Percentiles rank a stretch among this genome's conserved stretches.
These are phyloP conservation scores for Didymodactylos carnosus DNA, from an alignment of 2,888 invertebrate species.

Conservation along the genomic window DNA sequence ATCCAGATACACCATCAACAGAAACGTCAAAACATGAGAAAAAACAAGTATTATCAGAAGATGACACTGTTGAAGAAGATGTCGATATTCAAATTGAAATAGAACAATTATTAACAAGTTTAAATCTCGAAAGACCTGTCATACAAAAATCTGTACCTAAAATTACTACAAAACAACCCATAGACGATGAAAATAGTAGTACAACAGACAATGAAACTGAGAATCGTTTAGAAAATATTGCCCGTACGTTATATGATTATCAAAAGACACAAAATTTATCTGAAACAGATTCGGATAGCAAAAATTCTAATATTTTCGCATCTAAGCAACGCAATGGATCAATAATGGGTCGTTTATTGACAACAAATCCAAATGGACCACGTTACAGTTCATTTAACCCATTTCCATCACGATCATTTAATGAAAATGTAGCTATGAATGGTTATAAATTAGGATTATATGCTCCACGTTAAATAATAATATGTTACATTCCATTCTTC, in stretches of 20 bases:
- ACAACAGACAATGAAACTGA: background rate
- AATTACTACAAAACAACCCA: background rate
- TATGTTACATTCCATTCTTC: no score
- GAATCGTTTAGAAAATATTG: background rate
- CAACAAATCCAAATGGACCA: background rate
- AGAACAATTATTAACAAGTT: background rate
- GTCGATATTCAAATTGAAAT: background rate
- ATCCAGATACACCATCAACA: background rate
- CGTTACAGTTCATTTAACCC: constrained; percentile 23
- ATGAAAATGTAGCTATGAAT: constrained; percentile 25
- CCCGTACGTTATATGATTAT: background rate
- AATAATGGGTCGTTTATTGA: constrained; percentile 12
- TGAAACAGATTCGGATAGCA: background rate
- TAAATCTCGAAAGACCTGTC: background rate
- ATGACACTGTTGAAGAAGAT: background rate
- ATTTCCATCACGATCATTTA: constrained; percentile 27
- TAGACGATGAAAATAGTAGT: no score
- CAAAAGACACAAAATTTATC: background rate
- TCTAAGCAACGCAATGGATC: no score
- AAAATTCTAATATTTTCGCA: no score
- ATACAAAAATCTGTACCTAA: background rate
- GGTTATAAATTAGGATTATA: constrained; percentile 30
- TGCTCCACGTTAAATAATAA: no score
- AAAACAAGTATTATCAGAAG: background rate
- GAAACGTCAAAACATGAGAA: background rate